These are phyloP conservation scores for Equus przewalskii DNA, from an alignment of 2,113 vertebrate genomes.

Conservation along the genomic window DNA sequence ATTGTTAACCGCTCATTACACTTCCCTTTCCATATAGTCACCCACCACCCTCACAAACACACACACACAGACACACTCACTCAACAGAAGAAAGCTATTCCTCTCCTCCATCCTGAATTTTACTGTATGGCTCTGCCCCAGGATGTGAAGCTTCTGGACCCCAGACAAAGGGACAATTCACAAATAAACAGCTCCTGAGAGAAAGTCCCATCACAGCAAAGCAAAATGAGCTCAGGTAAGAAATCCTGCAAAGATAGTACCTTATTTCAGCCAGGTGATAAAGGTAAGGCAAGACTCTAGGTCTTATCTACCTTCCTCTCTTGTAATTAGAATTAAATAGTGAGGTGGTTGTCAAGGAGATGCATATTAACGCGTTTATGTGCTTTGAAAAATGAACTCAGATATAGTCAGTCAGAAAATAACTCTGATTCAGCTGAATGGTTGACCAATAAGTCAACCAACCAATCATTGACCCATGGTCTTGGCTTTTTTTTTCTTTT, in stretches of 20 bases:
- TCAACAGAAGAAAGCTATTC: neutral
- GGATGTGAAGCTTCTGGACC: neutral
- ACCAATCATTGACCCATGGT: neutral
- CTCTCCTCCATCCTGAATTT: neutral
- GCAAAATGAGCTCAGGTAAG: neutral
- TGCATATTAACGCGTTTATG: neutral
- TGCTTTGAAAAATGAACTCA: neutral
- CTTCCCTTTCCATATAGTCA: neutral
- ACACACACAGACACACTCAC: no score
- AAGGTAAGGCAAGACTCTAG: neutral
- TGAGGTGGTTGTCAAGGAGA: neutral
- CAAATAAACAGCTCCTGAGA: neutral
- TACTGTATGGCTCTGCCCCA: neutral
- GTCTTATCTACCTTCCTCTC: neutral
- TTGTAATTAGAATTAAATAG: neutral
- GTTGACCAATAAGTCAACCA: neutral
- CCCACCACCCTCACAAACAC: neutral
- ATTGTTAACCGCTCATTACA: no score
- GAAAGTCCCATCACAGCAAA: neutral
- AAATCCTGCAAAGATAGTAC: neutral
- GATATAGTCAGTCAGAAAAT: neutral
- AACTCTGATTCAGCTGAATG: neutral
- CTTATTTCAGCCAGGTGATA: neutral
- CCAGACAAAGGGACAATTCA: neutral
- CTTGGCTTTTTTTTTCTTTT: neutral